Percentiles rank a stretch among this genome's conserved stretches.
Evolutionary conservation across 23 tunicate species (phyloP).

Genomic region (Halocynthia aurantium): DNA sequence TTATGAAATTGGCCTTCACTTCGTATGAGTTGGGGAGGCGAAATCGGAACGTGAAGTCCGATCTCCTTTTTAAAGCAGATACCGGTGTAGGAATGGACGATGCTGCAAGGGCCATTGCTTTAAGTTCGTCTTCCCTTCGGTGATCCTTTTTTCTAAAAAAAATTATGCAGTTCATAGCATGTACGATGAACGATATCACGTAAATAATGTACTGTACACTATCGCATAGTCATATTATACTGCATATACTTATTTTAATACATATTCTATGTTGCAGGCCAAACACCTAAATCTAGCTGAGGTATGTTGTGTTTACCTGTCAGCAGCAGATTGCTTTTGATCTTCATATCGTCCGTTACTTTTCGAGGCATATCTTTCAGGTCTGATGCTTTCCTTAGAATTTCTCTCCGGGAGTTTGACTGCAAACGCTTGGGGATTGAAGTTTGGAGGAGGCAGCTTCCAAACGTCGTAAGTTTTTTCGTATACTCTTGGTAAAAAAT

Average conservation of each 20-base stretch:
- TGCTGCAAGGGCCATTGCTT: not conserved
- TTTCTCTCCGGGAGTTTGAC: conserved; percentile 26
- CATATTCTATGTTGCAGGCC: too few species aligned
- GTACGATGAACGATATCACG: too few species aligned
- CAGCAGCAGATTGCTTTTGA: not conserved
- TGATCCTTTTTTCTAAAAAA: not conserved
- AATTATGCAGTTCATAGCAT: not conserved
- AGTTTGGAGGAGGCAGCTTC: conserved; percentile 65
- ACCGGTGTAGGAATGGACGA: not conserved
- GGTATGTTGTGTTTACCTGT: not conserved
- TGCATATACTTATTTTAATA: too few species aligned
- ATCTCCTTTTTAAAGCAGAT: not conserved
- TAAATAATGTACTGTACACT: too few species aligned
- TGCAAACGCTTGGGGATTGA: conserved; percentile 73
- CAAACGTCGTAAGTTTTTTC: conserved; percentile 34
- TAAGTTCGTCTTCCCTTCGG: conserved; percentile 1
- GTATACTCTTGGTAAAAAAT: not conserved
- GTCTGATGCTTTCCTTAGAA: conserved; percentile 18
- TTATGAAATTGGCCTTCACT: conserved; percentile 49
- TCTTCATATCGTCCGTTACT: not conserved
- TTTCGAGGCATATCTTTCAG: not conserved
- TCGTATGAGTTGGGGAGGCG: conserved; percentile 27
- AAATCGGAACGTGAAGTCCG: conserved; percentile 28
- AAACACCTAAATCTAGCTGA: not conserved
- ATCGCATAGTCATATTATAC: too few species aligned